Conservation (phyloP, 2,888 invertebrate species). For the Crematogaster levior region DNA sequence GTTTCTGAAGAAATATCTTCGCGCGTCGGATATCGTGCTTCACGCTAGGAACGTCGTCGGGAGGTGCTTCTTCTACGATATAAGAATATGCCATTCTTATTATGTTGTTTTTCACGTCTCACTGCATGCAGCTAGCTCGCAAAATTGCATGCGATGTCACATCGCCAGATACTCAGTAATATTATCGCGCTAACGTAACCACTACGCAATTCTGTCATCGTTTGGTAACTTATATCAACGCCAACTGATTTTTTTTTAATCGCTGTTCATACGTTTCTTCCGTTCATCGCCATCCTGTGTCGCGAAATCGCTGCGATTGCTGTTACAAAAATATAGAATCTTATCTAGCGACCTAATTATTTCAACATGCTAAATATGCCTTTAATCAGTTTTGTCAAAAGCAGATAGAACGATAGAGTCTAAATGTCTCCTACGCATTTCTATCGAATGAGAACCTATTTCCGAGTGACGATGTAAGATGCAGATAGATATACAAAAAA, state of each 20-base stretch:
- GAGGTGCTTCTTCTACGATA: constrained; percentile 73
- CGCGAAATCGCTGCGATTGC: constrained; percentile 31
- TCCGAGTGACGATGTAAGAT: background rate
- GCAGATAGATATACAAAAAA: background rate
- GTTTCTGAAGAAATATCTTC: constrained; percentile 89
- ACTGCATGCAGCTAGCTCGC: background rate
- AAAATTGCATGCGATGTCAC: constrained; percentile 32
- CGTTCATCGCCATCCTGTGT: constrained; percentile 40
- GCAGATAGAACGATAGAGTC: constrained; percentile 69
- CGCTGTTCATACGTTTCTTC: constrained; percentile 63
- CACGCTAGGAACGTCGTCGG: constrained; percentile 79
- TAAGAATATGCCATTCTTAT: constrained; percentile 77
- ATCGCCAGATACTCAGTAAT: constrained; percentile 29
- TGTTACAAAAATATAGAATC: constrained; percentile 63
- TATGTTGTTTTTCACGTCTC: constrained; percentile 39
- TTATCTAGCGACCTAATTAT: constrained; percentile 79
- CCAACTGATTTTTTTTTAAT: constrained; percentile 55
- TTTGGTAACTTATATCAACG: constrained; percentile 52
- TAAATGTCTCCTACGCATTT: constrained; percentile 52
- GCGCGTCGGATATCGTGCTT: constrained; percentile 88
- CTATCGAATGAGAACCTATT: constrained; percentile 1
- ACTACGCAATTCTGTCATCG: constrained; percentile 52
- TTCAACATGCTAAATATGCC: constrained; percentile 67
- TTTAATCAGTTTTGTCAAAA: constrained; percentile 68
- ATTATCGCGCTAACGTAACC: constrained; percentile 57